A percentile compares a stretch with the other conserved stretches of the same genome.
Conservation (phyloP, 2,797 vertebrate genomes). For the Heterohyrax brucei region DNA sequence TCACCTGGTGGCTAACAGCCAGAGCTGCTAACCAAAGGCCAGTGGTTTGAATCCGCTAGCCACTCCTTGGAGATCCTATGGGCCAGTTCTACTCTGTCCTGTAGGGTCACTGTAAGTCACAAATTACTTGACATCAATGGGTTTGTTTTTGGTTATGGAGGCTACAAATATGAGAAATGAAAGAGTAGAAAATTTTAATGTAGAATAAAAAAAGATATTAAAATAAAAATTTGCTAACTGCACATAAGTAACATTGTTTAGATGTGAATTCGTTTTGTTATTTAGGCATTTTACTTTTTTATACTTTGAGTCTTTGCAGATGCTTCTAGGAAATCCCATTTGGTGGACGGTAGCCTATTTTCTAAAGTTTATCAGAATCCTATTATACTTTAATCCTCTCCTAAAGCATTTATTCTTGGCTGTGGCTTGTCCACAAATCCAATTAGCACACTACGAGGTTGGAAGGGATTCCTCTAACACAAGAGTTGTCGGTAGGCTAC, state of each 20-base stretch:
- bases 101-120: too few species aligned
- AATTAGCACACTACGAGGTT: slow-evolving; percentile 75
- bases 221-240: neutral
- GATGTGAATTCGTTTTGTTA: neutral
- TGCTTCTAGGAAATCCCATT: slow-evolving; percentile 71
- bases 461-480: slow-evolving; percentile 39
- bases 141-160: too few species aligned
- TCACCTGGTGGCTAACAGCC: too few species aligned
- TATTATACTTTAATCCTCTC: slow-evolving; percentile 75
- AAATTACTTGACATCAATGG: too few species aligned
- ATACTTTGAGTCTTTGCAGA: slow-evolving; percentile 62
- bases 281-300: slow-evolving; percentile 55
- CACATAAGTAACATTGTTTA: neutral
- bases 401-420: slow-evolving; percentile 76
- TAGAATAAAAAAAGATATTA: neutral
- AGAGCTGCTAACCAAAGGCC: too few species aligned
- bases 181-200: neutral
- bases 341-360: slow-evolving; percentile 66
- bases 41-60: too few species aligned
- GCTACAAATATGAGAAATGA: neutral
- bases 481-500: neutral
- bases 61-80: too few species aligned
- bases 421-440: slow-evolving; percentile 75
- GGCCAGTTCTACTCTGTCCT: too few species aligned
- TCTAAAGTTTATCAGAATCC: slow-evolving; percentile 77